Evolutionary conservation across 2,797 vertebrate genomes (phyloP), one percentile per base, ranked within the genome.

Genomic region (Ficedula albicollis): DNA sequence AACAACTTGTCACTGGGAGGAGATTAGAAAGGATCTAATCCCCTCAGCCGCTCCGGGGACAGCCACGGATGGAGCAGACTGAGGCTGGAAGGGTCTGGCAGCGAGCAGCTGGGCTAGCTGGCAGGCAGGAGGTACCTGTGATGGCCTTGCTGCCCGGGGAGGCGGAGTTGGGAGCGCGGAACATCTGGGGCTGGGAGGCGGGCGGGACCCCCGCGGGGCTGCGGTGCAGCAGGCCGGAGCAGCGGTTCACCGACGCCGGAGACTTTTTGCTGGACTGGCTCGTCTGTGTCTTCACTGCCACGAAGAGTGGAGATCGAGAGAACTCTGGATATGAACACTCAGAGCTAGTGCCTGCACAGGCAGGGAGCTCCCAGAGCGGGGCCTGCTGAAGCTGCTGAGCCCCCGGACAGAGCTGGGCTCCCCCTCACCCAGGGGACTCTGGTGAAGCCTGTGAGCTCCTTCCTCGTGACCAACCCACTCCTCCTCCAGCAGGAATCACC

Each of bases 271-370:
- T 98, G 86, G 98, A 95, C 81, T 97, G 98, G 98, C 92, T 98
- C 69, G 96, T 30, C 95, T 98, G 98, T 67, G 97, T 97, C 98
- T 98, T 98, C 95, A 98, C 96, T 77, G 98, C 98, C 98, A 98
- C 98, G 96, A 98, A 98, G 97, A 98, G 98, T 89, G 98, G 98
- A 97, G 98, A 97, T 23, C 98, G 97, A 92, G 98, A 97, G 94
- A 97, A 98, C 97, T 98, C 98, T 96, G 97, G 98, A 97, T 98
- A 94, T 80, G 98, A 98, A 94, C 96, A 98, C 97, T 98, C 97
- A 96, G 97, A 98, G 81, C 98, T 98, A 89, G 98, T 98, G 97
- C 97, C 95, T 76, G 98, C 95, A 95, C 94, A 97, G 26, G 84
- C 96, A 77, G 95, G 91, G 32, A 96, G 96, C 92, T 97, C 97